These are phyloP conservation scores for Bactericera cockerelli DNA, from an alignment of 1,140 invertebrate species.

Conservation along the genomic window DNA sequence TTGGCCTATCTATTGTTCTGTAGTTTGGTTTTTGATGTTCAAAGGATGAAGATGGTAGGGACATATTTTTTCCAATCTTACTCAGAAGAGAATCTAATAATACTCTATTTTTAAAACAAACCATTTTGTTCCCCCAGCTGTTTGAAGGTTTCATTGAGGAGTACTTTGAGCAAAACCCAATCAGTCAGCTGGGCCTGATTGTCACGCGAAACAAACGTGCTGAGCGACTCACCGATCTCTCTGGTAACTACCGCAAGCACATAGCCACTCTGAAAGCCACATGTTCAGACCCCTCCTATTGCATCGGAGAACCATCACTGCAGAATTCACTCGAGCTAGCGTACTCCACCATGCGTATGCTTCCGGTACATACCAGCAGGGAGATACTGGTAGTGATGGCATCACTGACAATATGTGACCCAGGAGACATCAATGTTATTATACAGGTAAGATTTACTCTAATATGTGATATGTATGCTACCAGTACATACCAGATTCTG, in stretches of 20 bases:
- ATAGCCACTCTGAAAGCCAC: constrained; percentile 22
- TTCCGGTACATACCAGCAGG: constrained; percentile 83
- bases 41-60: no score
- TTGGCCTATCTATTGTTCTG: no score
- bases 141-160: constrained; percentile 88
- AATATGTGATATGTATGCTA: no score
- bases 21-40: no score
- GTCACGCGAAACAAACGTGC: constrained; percentile 83
- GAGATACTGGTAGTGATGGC: constrained; percentile 85
- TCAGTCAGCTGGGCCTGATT: constrained; percentile 90
- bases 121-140: constrained; percentile 41
- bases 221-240: constrained; percentile 68
- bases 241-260: constrained; percentile 70
- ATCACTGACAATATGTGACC: constrained; percentile 92
- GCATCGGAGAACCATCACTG: constrained; percentile 76
- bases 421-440: constrained; percentile 75
- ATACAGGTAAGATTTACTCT: constrained; percentile 45
- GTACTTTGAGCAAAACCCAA: constrained; percentile 97
- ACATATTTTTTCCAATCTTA: no score
- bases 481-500: constrained; percentile 31
- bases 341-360: constrained; percentile 62
- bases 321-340: constrained; percentile 89
- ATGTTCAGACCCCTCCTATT: constrained; percentile 18
- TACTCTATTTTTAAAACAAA: no score
- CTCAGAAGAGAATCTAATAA: no score